Evolutionary conservation across 1,140 invertebrate species (phyloP).

Genomic region (Ceratoteleas bidentatus): DNA sequence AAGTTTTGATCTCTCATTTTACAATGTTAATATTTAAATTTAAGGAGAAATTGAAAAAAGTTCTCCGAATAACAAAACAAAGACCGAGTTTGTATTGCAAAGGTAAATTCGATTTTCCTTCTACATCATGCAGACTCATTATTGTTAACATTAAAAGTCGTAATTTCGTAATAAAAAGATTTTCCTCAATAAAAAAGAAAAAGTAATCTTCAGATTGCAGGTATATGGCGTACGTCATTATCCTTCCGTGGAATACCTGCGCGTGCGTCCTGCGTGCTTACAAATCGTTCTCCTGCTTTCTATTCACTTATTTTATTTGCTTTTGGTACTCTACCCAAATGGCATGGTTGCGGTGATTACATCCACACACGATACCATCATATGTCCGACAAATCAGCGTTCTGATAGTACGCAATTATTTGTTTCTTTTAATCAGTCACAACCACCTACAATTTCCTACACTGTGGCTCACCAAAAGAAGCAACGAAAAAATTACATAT

Average conservation of each 20-base stretch:
- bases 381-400: constrained; percentile 24
- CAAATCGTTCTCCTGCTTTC: constrained; percentile 50
- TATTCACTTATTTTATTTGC: constrained; percentile 58
- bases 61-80: no score
- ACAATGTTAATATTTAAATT: no score
- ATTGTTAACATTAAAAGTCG: constrained; percentile 2
- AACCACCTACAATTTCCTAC: constrained; percentile 26
- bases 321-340: constrained; percentile 46
- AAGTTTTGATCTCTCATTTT: no score
- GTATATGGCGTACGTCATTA: constrained; percentile 56
- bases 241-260: constrained; percentile 53
- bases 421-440: constrained; percentile 54
- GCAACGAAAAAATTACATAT: constrained; percentile 3
- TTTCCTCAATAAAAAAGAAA: constrained; percentile 21
- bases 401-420: constrained; percentile 45
- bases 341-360: constrained; percentile 44
- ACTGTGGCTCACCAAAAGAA: background rate
- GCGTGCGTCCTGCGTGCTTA: constrained; percentile 60
- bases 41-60: no score
- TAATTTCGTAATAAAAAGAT: constrained; percentile 34
- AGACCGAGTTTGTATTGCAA: no score
- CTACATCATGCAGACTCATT: background rate
- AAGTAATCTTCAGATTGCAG: constrained; percentile 31
- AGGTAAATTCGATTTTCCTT: no score
- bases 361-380: constrained; percentile 48